Percentiles rank a stretch among this genome's conserved stretches.
Conservation (phyloP, 1,140 invertebrate species). For the Nomia melanderi region DNA sequence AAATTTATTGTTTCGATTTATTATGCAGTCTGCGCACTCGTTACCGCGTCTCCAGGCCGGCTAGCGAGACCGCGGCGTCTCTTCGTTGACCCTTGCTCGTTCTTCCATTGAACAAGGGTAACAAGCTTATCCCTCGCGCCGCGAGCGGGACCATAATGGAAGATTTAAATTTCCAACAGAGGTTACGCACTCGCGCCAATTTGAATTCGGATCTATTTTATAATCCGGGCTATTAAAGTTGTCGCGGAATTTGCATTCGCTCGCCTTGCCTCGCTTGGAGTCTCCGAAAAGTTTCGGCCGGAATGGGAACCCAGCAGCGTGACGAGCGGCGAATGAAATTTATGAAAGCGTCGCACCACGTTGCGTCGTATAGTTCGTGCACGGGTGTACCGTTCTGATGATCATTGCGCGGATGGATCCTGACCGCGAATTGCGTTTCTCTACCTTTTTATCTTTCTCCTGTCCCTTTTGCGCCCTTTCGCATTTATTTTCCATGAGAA, state of each 20-base stretch:
- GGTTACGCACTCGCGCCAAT: slow-evolving; percentile 38
- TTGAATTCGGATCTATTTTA: slow-evolving; percentile 62
- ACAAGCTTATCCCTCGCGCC: slow-evolving; percentile 34
- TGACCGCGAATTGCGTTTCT: not conserved
- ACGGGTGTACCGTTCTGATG: slow-evolving; percentile 13
- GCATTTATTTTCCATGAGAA: not conserved
- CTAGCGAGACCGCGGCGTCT: too few relatives aligned
- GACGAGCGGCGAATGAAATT: slow-evolving; percentile 56
- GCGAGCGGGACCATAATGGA: slow-evolving; percentile 52
- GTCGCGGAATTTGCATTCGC: slow-evolving; percentile 56
- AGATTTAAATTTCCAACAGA: slow-evolving; percentile 63
- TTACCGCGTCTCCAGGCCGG: slow-evolving; percentile 1
- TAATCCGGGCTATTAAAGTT: slow-evolving; percentile 63
- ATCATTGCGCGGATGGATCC: slow-evolving; percentile 28
- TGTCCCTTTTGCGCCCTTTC: not conserved
- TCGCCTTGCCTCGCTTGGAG: slow-evolving; percentile 16
- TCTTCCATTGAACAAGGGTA: slow-evolving; percentile 7
- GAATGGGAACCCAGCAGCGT: slow-evolving; percentile 46
- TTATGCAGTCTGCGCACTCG: slow-evolving; percentile 41
- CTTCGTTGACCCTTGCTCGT: slow-evolving; percentile 3
- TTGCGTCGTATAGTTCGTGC: not conserved
- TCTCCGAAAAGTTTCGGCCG: slow-evolving; percentile 55
- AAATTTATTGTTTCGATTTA: slow-evolving; percentile 58
- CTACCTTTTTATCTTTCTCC: not conserved
- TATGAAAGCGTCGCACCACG: slow-evolving; percentile 31